Percentiles rank a stretch among this genome's conserved stretches.
Evolutionary conservation across 2,888 invertebrate species (phyloP).

Genomic region (Dicranocentrus wangi): DNA sequence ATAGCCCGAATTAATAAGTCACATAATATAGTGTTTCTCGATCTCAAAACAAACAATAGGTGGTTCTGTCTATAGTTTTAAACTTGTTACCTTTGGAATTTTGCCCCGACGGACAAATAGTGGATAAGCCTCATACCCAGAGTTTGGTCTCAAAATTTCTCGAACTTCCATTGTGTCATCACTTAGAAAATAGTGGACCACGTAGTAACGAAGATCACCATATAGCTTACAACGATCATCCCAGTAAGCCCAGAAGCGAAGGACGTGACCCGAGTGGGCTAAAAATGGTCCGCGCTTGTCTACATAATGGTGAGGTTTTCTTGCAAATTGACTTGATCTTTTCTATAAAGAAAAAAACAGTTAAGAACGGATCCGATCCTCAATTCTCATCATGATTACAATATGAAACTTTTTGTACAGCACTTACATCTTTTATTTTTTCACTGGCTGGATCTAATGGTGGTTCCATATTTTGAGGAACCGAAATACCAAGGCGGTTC

Average conservation of each 20-base stretch:
- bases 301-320: slow-evolving; percentile 78
- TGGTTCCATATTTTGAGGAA: slow-evolving; percentile 81
- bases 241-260: slow-evolving; percentile 91
- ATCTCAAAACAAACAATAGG: neutral
- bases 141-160: slow-evolving; percentile 82
- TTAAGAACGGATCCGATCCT: no score
- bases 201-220: slow-evolving; percentile 85
- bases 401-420: neutral
- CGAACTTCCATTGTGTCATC: slow-evolving; percentile 93
- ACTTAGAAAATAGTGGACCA: slow-evolving; percentile 88
- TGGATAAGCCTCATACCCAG: slow-evolving; percentile 82
- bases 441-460: slow-evolving; percentile 76
- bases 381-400: no score
- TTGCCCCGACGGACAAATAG: slow-evolving; percentile 85
- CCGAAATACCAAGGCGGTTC: slow-evolving; percentile 87
- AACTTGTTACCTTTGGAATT: slow-evolving; percentile 86
- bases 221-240: slow-evolving; percentile 86
- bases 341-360: slow-evolving; percentile 33
- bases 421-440: slow-evolving; percentile 73
- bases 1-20: neutral
- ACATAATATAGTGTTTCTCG: no score
- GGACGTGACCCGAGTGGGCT: slow-evolving; percentile 83
- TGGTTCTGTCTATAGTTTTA: no score
- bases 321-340: slow-evolving; percentile 63
- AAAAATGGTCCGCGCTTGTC: slow-evolving; percentile 87